Evolutionary conservation across 2,113 vertebrate genomes (phyloP).

Genomic region (Neodontobutis hainanensis): DNA sequence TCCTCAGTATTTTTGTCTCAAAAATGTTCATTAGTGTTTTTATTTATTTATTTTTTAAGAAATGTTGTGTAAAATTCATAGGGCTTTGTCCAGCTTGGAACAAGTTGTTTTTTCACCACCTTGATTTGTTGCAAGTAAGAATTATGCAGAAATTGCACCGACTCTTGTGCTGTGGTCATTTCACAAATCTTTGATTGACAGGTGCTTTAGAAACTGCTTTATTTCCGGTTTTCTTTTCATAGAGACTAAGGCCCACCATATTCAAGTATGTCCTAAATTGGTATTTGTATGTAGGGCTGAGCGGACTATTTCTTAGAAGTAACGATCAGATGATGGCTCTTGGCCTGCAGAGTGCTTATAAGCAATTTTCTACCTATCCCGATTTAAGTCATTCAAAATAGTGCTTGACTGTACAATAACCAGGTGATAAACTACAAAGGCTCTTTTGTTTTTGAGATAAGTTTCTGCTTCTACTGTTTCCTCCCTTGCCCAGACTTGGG

Average conservation of each 20-base stretch:
- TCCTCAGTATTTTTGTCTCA: too few species aligned
- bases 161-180: constrained; percentile 1
- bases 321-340: constrained; percentile 45
- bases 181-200: constrained; percentile 28
- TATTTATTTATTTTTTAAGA: too few species aligned
- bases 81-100: too few species aligned
- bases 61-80: too few species aligned
- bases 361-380: constrained; percentile 26
- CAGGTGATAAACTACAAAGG: constrained; percentile 22
- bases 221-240: constrained; percentile 43
- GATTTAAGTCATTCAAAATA: constrained; percentile 26
- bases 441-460: constrained; percentile 38
- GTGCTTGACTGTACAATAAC: constrained; percentile 30
- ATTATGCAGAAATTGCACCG: not conserved
- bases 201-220: constrained; percentile 17
- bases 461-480: constrained; percentile 31
- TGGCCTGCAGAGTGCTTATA: constrained; percentile 20
- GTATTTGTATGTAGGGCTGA: constrained; percentile 25
- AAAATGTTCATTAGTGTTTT: too few species aligned
- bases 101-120: too few species aligned
- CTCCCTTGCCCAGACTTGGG: constrained; percentile 4
- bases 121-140: too few species aligned
- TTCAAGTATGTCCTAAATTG: constrained; percentile 30
- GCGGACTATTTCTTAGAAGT: constrained; percentile 39
- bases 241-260: constrained; percentile 16